phyloP scores from a whole-genome alignment of 2,888 invertebrate genomes.

The Nymphalis urticae region DNA sequence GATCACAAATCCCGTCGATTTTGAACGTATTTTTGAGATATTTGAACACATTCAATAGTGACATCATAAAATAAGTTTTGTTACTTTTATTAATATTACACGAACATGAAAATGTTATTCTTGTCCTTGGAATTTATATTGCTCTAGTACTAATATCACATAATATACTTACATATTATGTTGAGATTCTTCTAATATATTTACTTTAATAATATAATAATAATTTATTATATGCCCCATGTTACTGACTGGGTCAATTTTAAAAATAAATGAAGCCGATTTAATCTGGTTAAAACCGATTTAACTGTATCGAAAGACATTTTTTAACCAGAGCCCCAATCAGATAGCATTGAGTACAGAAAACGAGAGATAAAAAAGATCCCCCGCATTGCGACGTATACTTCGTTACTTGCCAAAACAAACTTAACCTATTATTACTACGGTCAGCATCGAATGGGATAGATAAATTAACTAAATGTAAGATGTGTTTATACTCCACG shows the following conservation, averaged over 20 bases:
- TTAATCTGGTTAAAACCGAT: not conserved
- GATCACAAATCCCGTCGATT: too few relatives aligned
- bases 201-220: too few relatives aligned
- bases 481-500: not conserved
- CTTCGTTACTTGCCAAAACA: conserved; percentile 32
- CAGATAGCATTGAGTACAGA: conserved; percentile 4
- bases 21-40: too few relatives aligned
- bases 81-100: too few relatives aligned
- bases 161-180: too few relatives aligned
- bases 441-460: conserved; percentile 21
- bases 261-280: conserved; percentile 3
- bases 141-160: too few relatives aligned
- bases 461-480: conserved; percentile 27
- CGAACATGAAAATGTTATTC: too few relatives aligned
- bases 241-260: too few relatives aligned
- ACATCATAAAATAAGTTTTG: too few relatives aligned
- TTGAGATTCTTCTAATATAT: too few relatives aligned
- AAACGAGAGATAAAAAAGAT: conserved; percentile 8
- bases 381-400: conserved; percentile 32
- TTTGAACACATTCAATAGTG: too few relatives aligned
- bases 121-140: too few relatives aligned
- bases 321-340: not conserved
- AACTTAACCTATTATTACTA: conserved; percentile 30
- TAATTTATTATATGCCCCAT: not conserved
- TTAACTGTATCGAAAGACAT: not conserved